These are phyloP conservation scores for Cydia splendana DNA, from an alignment of 1,140 invertebrate species.

Conservation along the genomic window DNA sequence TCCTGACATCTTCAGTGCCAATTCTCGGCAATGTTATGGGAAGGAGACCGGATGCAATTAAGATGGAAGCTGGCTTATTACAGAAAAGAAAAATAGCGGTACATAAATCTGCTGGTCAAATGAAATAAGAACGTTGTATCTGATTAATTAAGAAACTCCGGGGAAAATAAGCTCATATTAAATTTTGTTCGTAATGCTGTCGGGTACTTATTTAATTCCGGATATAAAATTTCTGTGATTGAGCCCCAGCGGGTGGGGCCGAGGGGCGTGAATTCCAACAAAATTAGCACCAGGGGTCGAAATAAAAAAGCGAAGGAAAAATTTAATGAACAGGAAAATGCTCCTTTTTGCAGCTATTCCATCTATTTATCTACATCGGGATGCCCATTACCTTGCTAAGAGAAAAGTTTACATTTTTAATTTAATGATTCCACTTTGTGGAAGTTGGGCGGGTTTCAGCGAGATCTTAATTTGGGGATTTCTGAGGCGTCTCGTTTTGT, in stretches of 20 bases:
- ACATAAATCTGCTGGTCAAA: conserved; percentile 37
- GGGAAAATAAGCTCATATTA: conserved; percentile 75
- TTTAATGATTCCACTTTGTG: conserved; percentile 81
- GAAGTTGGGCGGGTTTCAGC: conserved; percentile 79
- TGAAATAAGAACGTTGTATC: conserved; percentile 58
- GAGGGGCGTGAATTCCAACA: conserved; percentile 81
- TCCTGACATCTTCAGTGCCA: conserved; percentile 46
- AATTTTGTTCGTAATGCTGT: conserved; percentile 74
- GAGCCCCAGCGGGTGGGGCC: conserved; percentile 75
- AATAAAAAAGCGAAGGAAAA: conserved; percentile 80
- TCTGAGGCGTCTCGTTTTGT: conserved; percentile 79
- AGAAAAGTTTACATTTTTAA: conserved; percentile 82
- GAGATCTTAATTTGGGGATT: conserved; percentile 79
- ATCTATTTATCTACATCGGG: conserved; percentile 81
- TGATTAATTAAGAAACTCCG: conserved; percentile 69
- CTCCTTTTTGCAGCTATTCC: conserved; percentile 80
- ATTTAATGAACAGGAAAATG: conserved; percentile 82
- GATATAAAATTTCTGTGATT: conserved; percentile 81
- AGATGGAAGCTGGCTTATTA: conserved; percentile 4
- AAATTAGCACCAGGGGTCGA: conserved; percentile 81
- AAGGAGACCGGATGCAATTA: conserved; percentile 25
- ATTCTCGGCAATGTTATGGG: conserved; percentile 5
- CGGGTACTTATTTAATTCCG: conserved; percentile 81
- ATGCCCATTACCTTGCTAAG: conserved; percentile 81
- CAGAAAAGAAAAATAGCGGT: conserved; percentile 14